Evolutionary conservation across 2,797 vertebrate species (phyloP), one percentile per base, ranked within the genome.

Genomic region (Chelon auratus): DNA sequence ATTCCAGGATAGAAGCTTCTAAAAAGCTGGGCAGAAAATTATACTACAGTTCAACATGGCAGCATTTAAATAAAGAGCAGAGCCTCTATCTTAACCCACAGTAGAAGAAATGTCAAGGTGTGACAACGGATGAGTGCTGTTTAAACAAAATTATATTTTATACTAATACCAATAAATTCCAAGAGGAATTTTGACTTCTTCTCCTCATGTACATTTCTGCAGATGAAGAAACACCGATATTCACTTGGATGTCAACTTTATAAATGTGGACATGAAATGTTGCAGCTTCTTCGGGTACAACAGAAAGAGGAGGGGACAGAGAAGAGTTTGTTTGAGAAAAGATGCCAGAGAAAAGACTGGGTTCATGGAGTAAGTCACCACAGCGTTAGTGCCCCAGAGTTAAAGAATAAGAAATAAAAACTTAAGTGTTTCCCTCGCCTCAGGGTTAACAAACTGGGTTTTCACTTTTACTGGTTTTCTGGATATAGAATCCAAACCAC

Each of bases 201-300:
- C 37, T 40, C 7, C 13, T n/a, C 9, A 22, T 4, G 37, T 58
- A 43, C 42, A 42, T 2, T 9, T 10, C 11, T 48, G 17, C 5
- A 56, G 10, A 51, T 54, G 1, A 10, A 48, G 18, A 9, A n/a
- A 10, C 39, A 68, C 54, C 17, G 10, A 36, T 52, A 39, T 6
- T 17, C 54, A 17, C 30, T 30, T 56, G 17, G 40, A 42, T 42
- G 13, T 4, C 12, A 42, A 42, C 40, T 48, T 39, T 5, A 55
- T 33, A 52, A 74, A 61, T 40, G 22, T 0, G 18, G 45, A 42
- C 68, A 51, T 42, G 14, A 68, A 64, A 52, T n/a, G 14, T 8
- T 17, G 45, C 15, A n/a, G 36, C 22, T n/a, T n/a, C 39, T 43
- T 39, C 12, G 24, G 22, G 40, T 13, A 62, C 18, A 22, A n/a